Base-by-base conservation (phyloP, 1,140 invertebrate species). In the Eriosoma lanigerum region DNA sequence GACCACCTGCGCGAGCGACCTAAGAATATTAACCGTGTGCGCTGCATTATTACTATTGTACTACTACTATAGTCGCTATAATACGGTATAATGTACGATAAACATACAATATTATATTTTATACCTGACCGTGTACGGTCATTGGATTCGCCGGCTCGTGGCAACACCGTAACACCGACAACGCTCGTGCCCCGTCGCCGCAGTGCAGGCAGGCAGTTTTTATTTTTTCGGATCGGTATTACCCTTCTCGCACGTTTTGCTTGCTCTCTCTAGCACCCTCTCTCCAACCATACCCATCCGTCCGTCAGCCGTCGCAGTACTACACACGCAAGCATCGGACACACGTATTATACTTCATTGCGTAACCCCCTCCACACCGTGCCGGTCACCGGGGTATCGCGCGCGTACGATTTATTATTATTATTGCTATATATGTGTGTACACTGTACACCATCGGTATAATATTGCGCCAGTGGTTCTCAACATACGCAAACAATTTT, bases 121-220 rank as follows among this genome's bases (percentile, higher is more conserved):
- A 32, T 62, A 32, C 19, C 6, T n/a, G n/a, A n/a, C n/a, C 12
- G 56, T 10, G 15, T 26, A 58, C 54, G 56, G 56, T 60, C 26
- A 62, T 78, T 48, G 50, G 54, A 38, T n/a, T 78, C 75, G 75
- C 8, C 38, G 9, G 75, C 54, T 32, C n/a, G 56, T 60, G 75
- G 75, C 44, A 62, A 78, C 75, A 78, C 75, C n/a, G 72, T 73
- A 52, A 29, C 10, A 48, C 46, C 38, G 38, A 26, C 21, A 8
- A 24, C 46, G 46, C 68, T 50, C 68, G 68, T 48, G 72, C 29
- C 72, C 32, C 56, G 9, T 44, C 29, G 54, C 32, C 73, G 73
- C 73, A 76, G 73, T 76, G 73, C 73, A 44, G 50, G 73, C 73
- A 54, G n/a, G n/a, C 29, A 44, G 29, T 56, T 76, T 38, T 60